Conservation (phyloP, 2,888 invertebrate genomes). For the Linyphia triangularis region DNA sequence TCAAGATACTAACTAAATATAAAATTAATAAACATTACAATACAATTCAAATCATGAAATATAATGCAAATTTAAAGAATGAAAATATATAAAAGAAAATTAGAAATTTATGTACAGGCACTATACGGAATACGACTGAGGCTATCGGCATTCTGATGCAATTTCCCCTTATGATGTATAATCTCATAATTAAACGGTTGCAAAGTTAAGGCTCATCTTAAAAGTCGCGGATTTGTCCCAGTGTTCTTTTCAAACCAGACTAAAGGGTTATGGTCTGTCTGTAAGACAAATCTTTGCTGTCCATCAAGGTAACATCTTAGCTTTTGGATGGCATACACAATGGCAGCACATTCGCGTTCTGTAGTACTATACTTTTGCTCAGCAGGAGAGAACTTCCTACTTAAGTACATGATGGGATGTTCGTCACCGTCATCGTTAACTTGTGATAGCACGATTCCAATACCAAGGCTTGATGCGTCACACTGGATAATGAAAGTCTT, state of each 20-base stretch:
- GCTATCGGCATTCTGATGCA: constrained; percentile 22
- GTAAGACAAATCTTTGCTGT: constrained; percentile 1
- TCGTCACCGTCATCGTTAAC: constrained; percentile 8
- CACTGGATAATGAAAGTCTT: constrained; percentile 11
- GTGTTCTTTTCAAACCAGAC: constrained; percentile 30
- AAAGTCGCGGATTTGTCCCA: constrained; percentile 33
- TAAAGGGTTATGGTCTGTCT: constrained; percentile 35
- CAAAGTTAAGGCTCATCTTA: constrained; percentile 29
- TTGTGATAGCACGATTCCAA: constrained; percentile 16
- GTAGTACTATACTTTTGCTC: constrained; percentile 10
- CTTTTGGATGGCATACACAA: constrained; percentile 21
- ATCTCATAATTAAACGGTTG: constrained; percentile 29
- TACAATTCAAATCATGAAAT: too few relatives aligned
- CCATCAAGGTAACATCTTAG: constrained; percentile 33
- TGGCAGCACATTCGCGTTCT: constrained; percentile 16
- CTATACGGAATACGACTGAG: too few relatives aligned
- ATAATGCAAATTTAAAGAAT: too few relatives aligned
- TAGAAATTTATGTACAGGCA: too few relatives aligned
- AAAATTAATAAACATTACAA: too few relatives aligned
- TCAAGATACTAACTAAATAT: too few relatives aligned
- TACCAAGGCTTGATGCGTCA: constrained; percentile 10
- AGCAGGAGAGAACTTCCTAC: constrained; percentile 15
- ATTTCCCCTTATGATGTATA: constrained; percentile 3
- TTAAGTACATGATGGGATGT: constrained; percentile 30
- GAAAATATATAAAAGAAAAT: too few relatives aligned